These are phyloP conservation scores for Enteromius unitaeniatus DNA, from an alignment of 2,797 vertebrate genomes.

Conservation along the genomic window DNA sequence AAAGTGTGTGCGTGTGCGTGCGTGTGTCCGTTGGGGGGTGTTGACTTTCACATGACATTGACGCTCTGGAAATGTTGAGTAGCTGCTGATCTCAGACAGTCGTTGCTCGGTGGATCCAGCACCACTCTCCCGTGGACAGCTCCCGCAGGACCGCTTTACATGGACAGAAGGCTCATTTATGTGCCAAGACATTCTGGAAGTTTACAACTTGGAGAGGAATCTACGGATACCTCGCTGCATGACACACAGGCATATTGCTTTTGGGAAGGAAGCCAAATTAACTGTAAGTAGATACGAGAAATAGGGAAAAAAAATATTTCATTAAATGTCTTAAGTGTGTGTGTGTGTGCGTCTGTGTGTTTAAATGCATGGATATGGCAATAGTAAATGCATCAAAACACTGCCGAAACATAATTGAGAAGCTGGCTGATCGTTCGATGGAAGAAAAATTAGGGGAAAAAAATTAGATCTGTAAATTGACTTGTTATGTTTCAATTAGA, in stretches of 20 bases:
- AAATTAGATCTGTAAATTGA: not conserved
- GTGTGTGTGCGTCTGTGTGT: not conserved
- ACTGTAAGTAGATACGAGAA: constrained; percentile 75
- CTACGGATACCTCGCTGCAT: constrained; percentile 77
- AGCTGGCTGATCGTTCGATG: not conserved
- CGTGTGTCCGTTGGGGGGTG: constrained; percentile 52
- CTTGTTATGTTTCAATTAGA: not conserved
- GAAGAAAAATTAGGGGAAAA: not conserved
- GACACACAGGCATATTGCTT: constrained; percentile 71
- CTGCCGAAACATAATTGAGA: not conserved
- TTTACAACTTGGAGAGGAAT: constrained; percentile 80
- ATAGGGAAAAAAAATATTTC: not conserved
- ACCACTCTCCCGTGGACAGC: constrained; percentile 78
- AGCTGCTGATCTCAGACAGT: constrained; percentile 84
- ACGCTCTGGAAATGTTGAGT: constrained; percentile 82
- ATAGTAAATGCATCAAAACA: not conserved
- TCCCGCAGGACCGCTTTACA: constrained; percentile 77
- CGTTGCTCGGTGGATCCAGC: constrained; percentile 77
- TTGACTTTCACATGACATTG: constrained; percentile 88
- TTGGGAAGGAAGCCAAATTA: constrained; percentile 67
- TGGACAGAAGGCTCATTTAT: constrained; percentile 81
- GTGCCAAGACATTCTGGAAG: constrained; percentile 78
- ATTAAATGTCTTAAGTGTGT: not conserved
- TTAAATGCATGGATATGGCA: not conserved
- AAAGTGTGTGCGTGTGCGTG: constrained; percentile 3